These are phyloP conservation scores for Agonopterix subpropinquella DNA, from an alignment of 2,888 invertebrate species.

Conservation along the genomic window DNA sequence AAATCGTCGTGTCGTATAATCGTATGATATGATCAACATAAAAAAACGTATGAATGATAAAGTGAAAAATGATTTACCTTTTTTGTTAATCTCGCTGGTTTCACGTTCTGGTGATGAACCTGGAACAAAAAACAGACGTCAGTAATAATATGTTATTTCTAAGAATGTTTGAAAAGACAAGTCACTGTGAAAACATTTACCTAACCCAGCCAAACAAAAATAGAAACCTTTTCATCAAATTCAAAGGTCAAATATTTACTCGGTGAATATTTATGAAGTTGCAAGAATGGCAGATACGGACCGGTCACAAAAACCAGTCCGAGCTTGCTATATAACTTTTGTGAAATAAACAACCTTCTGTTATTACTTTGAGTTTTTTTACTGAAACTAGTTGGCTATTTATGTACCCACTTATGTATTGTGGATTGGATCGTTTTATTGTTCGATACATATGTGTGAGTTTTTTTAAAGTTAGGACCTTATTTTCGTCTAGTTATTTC, in stretches of 20 bases:
- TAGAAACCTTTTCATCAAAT: slow-evolving; percentile 35
- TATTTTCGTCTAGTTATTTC: no score
- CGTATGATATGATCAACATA: not conserved
- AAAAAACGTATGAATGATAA: slow-evolving; percentile 14
- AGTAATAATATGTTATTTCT: not conserved
- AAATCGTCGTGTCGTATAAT: slow-evolving; percentile 3
- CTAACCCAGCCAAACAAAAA: slow-evolving; percentile 17
- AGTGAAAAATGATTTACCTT: slow-evolving; percentile 44
- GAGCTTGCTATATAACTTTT: slow-evolving; percentile 38
- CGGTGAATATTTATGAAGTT: slow-evolving; percentile 50
- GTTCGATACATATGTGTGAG: not conserved
- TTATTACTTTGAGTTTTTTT: slow-evolving; percentile 24
- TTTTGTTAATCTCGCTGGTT: slow-evolving; percentile 56
- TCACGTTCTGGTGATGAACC: slow-evolving; percentile 60
- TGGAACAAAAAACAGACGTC: slow-evolving; percentile 34
- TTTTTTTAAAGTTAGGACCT: no score
- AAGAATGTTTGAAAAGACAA: not conserved
- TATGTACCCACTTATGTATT: slow-evolving; percentile 2
- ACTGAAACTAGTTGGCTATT: slow-evolving; percentile 22
- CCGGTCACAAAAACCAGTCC: slow-evolving; percentile 52
- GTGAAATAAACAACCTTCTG: slow-evolving; percentile 44
- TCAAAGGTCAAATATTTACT: slow-evolving; percentile 53
- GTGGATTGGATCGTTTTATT: slow-evolving; percentile 9
- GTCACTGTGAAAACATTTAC: not conserved
- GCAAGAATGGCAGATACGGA: slow-evolving; percentile 41